Conservation (phyloP, 2,113 vertebrate species). For the Alaudala cheleensis region DNA sequence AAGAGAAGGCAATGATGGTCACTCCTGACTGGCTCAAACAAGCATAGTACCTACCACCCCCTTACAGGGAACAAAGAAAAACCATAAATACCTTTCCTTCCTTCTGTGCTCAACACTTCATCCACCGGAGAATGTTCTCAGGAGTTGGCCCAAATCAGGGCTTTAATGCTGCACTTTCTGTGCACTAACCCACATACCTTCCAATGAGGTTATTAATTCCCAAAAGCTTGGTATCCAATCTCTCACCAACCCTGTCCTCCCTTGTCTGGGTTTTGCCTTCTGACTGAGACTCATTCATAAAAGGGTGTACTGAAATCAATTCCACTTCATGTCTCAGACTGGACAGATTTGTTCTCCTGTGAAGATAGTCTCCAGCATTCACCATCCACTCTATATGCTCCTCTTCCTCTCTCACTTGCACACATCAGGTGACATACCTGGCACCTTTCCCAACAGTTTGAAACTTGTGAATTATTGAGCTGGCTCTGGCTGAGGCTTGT, state of each 20-base stretch:
- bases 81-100: neutral
- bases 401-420: neutral
- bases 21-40: neutral
- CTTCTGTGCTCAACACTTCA: neutral
- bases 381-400: neutral
- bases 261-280: neutral
- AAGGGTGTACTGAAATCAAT: neutral
- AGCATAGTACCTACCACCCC: neutral
- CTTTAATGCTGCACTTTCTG: fast-evolving
- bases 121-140: neutral
- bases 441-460: neutral
- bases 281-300: neutral
- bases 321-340: neutral
- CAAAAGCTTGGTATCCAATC: neutral
- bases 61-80: neutral
- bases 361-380: neutral
- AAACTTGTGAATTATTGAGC: neutral
- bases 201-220: neutral
- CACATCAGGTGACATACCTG: neutral
- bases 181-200: neutral
- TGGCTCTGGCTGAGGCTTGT: neutral
- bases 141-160: neutral
- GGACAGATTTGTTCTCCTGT: neutral
- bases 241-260: fast-evolving
- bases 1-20: neutral